A percentile compares a stretch with the other conserved stretches of the same genome.
These are phyloP conservation scores for Dyspetes luteomarginatus DNA, from an alignment of 2,888 invertebrate species.

Conservation along the genomic window DNA sequence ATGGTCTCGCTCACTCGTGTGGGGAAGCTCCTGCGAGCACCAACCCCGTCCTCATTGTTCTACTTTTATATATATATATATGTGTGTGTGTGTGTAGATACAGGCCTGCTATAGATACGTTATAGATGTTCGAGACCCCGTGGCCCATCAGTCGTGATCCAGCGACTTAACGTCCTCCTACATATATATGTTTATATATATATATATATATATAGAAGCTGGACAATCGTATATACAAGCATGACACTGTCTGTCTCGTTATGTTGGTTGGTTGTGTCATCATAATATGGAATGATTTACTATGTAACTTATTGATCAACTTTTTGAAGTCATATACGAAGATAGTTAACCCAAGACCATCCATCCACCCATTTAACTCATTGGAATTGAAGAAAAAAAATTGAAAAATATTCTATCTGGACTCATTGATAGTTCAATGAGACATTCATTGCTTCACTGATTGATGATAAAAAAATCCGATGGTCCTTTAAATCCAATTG, in stretches of 20 bases:
- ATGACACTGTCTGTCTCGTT: constrained; percentile 60
- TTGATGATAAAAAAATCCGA: too few species aligned
- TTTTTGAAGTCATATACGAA: too few species aligned
- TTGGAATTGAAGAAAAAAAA: too few species aligned
- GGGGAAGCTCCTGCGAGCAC: constrained; percentile 46
- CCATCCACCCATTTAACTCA: too few species aligned
- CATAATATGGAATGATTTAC: background rate
- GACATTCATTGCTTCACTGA: too few species aligned
- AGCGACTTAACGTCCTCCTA: constrained; percentile 73
- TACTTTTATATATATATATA: constrained; percentile 21
- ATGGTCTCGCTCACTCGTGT: constrained; percentile 61
- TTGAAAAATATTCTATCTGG: too few species aligned
- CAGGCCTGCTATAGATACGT: constrained; percentile 64
- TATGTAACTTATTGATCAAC: background rate
- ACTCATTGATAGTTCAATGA: too few species aligned
- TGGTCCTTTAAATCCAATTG: too few species aligned
- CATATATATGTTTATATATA: background rate
- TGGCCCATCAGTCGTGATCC: constrained; percentile 73
- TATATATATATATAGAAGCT: constrained; percentile 25
- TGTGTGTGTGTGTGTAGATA: constrained; percentile 7
- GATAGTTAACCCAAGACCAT: too few species aligned
- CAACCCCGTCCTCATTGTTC: constrained; percentile 55
- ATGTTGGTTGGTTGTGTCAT: constrained; percentile 68
- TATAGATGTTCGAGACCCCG: constrained; percentile 67
- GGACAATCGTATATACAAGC: constrained; percentile 71